Base-by-base conservation (phyloP, 2,113 vertebrate genomes). In the Pluvianellus socialis region DNA sequence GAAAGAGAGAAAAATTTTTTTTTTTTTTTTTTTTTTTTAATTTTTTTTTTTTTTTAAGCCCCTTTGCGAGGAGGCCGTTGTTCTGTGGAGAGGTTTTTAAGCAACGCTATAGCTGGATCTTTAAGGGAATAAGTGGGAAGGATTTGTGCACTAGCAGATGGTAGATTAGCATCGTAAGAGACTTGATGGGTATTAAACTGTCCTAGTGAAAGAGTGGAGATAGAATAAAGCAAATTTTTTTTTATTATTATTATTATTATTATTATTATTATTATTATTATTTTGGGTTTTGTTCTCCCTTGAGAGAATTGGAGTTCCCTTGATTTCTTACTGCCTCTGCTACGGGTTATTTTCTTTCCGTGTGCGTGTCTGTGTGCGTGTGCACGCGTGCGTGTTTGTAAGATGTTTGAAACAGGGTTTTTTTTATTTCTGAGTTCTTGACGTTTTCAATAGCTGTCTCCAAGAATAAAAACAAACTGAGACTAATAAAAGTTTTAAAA, bases 101-200 rank as follows among this genome's bases (percentile, higher is more conserved):
- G 63, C 87, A 88, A 14, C 0, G 11, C 84, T 63, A 1, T 24
- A 55, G 73, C 61, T 87, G 81, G 70, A 82, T 94, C 95, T 95
- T 58, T 8, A 70, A 73, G 95, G 96, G 95, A 95, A 30, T 94
- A 92, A 95, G 91, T 96, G 91, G 89, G 96, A 85, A 96, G 92
- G 86, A 92, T 97, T 94, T 95, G 92, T 75, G 84, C 80, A 62
- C 66, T 38, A 17, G 81, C 94, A 96, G 96, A 95, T 94, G 92
- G 95, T 79, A 97, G 94, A 94, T 97, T 53, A 96, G 94, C 91
- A 76, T 95, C 62, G 94, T 85, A 58, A 89, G 88, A 85, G 97
- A 91, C 88, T 96, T 7, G 16, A 3, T 50, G 73, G 86, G 80
- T 91, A 79, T 97, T 92, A 86, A 92, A 92, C 76, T 91, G 92